Conservation (phyloP, 2,797 vertebrate species). For the Hydrolagus colliei region DNA sequence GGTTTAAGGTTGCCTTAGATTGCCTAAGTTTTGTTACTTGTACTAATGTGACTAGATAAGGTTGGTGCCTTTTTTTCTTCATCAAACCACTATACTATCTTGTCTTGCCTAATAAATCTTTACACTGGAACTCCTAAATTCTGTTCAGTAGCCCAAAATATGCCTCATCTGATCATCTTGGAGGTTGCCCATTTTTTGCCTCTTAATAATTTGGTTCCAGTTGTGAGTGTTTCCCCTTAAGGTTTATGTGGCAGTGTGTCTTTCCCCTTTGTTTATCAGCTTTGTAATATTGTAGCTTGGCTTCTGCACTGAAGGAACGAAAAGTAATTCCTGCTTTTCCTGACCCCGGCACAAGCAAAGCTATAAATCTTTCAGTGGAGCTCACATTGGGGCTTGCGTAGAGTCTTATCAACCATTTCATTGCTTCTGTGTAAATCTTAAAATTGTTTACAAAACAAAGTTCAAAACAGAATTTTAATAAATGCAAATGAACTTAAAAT, state of each 20-base stretch:
- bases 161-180: background rate
- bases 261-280: background rate
- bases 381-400: conserved; percentile 48
- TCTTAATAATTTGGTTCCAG: conserved; percentile 18
- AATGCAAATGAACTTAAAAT: conserved; percentile 41
- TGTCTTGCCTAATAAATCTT: conserved; percentile 12
- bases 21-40: background rate
- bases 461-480: conserved; percentile 36
- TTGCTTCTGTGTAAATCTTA: conserved; percentile 35
- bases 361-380: conserved; percentile 32
- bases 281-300: conserved; percentile 19
- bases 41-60: background rate
- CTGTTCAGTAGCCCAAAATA: conserved; percentile 7
- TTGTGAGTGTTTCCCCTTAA: conserved; percentile 30
- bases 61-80: conserved; percentile 1
- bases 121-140: conserved; percentile 21
- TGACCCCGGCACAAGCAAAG: background rate
- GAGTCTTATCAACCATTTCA: conserved; percentile 36
- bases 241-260: background rate
- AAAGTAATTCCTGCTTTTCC: background rate
- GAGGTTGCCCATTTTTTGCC: background rate
- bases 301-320: conserved; percentile 4
- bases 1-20: background rate
- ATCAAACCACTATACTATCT: conserved; percentile 29
- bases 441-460: conserved; percentile 38